Base-by-base conservation (phyloP, 2,888 invertebrate species). In the Ichneumon xanthorius region DNA sequence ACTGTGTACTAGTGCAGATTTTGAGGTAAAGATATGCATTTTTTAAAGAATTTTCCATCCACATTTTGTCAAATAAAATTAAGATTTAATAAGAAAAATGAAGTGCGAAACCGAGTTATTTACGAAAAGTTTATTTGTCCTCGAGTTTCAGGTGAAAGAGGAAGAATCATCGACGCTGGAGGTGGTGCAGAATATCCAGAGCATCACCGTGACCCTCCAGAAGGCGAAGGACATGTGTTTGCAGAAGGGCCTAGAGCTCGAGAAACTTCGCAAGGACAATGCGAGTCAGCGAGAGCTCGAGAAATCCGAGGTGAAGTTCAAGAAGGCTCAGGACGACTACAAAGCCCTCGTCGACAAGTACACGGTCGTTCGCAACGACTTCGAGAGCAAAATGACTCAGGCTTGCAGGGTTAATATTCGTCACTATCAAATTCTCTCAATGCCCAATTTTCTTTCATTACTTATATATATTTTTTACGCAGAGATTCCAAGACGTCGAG, bases 311-410 rank as follows among this genome's bases (percentile, higher is more conserved):
- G 95, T 96, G 0, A 99, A 99, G 94, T 95, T 98, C 89, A 98
- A 97, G 92, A 99, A 99, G 95, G 96, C 99, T 30, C 97, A 99
- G 94, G 99, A 99, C 92, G 99, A 99, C 91, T 99, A 99, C 93
- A 97, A 97, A 93, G 95, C 95, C 87, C 95, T 98, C 89, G 96
- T 99, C 88, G 99, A 99, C 85, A 99, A 99, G 94, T 99, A 99
- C 94, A 97, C 97, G 91, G 95, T 96, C 45, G 97, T 98, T 71
- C 97, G 99, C 93, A 97, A 97, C 90, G 98, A 99, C 91, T 99
- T 99, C 95, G 99, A 99, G 94, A 96, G 96, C 91, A 98, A 98
- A 95, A 99, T 99, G 99, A 97, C 97, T 6, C 96, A 96, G 88
- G 97, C 98, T 58, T 98, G 98, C 94, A 97, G 97, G 94, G 97